Evolutionary conservation across 2,888 invertebrate genomes (phyloP), one percentile per base, ranked within the genome.

Genomic region (Theretra japonica): DNA sequence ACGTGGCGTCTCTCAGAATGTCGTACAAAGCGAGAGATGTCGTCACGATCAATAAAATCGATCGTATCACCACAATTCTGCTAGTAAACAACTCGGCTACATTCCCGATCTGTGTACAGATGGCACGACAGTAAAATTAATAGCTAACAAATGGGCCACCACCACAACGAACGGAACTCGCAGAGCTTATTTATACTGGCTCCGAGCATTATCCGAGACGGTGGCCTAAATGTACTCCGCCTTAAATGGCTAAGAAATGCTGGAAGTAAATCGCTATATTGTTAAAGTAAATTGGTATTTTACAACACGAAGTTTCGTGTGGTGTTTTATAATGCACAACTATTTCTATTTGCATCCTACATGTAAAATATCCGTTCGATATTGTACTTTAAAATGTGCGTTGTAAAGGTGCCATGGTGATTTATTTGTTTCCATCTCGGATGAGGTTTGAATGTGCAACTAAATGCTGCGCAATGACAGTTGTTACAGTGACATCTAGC

Each of bases 231-330:
- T 90, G 89, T 85, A 84, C 77, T 77, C 72, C 78, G 73, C 93
- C 93, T 84, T 92, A 91, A 86, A 93, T 86, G 93, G 93, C 83
- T 83, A 82, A 84, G 82, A 88, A 91, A 88, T 87, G 86, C 86
- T 89, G 80, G 82, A 86, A 88, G 87, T 91, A 92, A 92, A 92
- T 86, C 88, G 90, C 88, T 82, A 90, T 92, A 92, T 91, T 93
- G 92, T 92, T 92, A 90, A 90, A 90, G 86, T 89, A 92, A 92
- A 93, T 92, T 90, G 92, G 87, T 92, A 90, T 93, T 91, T 90
- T 90, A 92, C 91, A 87, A 91, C 90, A 88, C 87, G 88, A 87
- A 86, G 81, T 88, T 86, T 88, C 88, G 88, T 88, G 87, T 87
- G 86, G 83, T 86, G 79, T 87, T 84, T 77, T 90, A 89, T 85